A percentile compares a stretch with the other conserved stretches of the same genome.
Evolutionary conservation across 2,113 vertebrate species (phyloP).

Genomic region (Phylloscopus trochilus): DNA sequence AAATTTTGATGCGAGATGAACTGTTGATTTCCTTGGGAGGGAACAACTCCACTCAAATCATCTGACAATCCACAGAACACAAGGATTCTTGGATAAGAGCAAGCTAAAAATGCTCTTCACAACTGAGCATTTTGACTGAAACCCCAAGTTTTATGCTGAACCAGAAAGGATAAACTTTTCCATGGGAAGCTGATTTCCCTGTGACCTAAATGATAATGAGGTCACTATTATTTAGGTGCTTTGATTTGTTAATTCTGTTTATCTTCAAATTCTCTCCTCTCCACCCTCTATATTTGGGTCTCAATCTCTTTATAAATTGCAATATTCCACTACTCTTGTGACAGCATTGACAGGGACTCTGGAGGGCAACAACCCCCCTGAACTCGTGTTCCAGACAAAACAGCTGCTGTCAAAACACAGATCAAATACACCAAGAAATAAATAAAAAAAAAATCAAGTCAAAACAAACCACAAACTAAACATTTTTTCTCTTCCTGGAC

Average conservation of each 20-base stretch:
- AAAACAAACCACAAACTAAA: neutral
- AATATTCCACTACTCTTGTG: neutral
- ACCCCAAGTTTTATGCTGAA: neutral
- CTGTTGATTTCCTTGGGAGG: neutral
- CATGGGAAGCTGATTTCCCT: fast-evolving
- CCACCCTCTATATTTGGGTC: neutral
- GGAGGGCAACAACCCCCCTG: neutral
- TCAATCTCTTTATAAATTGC: neutral
- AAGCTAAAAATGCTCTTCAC: neutral
- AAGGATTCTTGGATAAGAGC: neutral
- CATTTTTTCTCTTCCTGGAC: neutral
- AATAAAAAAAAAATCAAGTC: neutral
- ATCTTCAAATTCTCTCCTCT: neutral
- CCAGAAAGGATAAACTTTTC: neutral
- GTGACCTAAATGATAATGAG: neutral
- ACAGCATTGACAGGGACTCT: neutral
- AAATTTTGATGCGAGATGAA: neutral
- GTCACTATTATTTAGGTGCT: neutral
- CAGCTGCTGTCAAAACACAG: neutral
- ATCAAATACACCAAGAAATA: neutral
- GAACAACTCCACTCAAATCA: neutral
- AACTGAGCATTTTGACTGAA: neutral
- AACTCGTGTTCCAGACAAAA: neutral
- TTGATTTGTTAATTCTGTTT: neutral
- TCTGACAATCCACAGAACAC: neutral